Base-by-base conservation (phyloP, 2,888 invertebrate genomes). In the Julus scandinavius region DNA sequence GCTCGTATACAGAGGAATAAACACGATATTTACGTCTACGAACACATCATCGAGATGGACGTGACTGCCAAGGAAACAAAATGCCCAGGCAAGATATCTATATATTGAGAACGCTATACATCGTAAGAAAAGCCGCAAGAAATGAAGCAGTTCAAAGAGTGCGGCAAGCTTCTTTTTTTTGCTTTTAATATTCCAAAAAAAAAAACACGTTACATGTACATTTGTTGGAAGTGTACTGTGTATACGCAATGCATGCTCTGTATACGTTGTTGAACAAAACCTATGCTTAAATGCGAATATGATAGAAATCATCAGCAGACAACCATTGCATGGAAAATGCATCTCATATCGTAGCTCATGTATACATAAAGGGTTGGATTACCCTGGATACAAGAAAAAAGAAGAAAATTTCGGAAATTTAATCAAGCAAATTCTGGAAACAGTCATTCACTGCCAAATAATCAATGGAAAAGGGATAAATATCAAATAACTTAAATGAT, bases 31-130 rank as follows among this genome's bases (percentile, higher is more conserved):
- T 72, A 72, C 72, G 72, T 72, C 72, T 29, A 72, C 20, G 72
- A 11, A 29, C 72, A 72, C 29, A 72, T 72, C 72, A 72, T 20
- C 72, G 29, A 7, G 29, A 20, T 72, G 72, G 72, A 72, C 72
- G 72, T 72, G 72, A 29, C 72, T 72, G 72, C 72, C 72, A 72
- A 72, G 72, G 72, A 72, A 72, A 72, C 72, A 72, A 72, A 72
- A 72, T 72, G 72, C 29, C 20, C 72, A 72, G 72, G 29, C 9
- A 72, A 72, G 72, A 72, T 72, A 11, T 7, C 72, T 72, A 72
- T 72, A 72, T 72, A 72, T 7, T 7, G 20, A 63, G 45, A 63
- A n/a, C 5, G 58, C n/a, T 63, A 63, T 63, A 63, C 58, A 2
- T 63, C 58, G n/a, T 1, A 63, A 63, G 54, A 13, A 63, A 63